Percentiles rank a stretch among this genome's conserved stretches.
Conservation (phyloP, 2,113 vertebrate genomes). For the Pedionomus torquatus region DNA sequence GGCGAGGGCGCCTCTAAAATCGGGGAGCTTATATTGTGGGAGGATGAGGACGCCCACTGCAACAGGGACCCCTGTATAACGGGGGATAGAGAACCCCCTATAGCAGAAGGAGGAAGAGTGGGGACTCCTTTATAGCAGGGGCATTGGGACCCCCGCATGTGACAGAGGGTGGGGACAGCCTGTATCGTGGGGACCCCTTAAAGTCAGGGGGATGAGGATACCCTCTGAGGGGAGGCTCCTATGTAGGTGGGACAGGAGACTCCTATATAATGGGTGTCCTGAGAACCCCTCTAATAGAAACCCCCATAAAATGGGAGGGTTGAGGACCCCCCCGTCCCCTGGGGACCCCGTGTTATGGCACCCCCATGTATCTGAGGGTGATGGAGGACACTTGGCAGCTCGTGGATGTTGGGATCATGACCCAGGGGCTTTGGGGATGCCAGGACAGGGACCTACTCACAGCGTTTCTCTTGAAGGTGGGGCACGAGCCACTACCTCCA, state of each 20-base stretch:
- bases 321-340: background rate
- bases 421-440: rapidly evolving
- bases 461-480: slow-evolving; percentile 77
- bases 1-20: rapidly evolving
- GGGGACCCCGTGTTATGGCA: rapidly evolving
- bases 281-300: background rate
- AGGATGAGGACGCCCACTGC: background rate
- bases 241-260: background rate
- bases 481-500: slow-evolving; percentile 88
- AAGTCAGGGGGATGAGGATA: background rate
- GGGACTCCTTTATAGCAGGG: background rate
- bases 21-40: rapidly evolving
- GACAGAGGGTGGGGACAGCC: background rate
- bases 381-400: rapidly evolving
- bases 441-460: background rate
- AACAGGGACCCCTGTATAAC: rapidly evolving
- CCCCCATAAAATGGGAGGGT: background rate
- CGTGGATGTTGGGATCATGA: rapidly evolving
- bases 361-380: background rate
- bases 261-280: background rate
- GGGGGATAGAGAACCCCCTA: background rate
- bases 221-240: background rate
- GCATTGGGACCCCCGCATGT: rapidly evolving
- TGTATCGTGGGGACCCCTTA: background rate
- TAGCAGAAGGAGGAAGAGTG: no score